Evolutionary conservation across 2,888 invertebrate genomes (phyloP).

Genomic region (Agapostemon virescens): DNA sequence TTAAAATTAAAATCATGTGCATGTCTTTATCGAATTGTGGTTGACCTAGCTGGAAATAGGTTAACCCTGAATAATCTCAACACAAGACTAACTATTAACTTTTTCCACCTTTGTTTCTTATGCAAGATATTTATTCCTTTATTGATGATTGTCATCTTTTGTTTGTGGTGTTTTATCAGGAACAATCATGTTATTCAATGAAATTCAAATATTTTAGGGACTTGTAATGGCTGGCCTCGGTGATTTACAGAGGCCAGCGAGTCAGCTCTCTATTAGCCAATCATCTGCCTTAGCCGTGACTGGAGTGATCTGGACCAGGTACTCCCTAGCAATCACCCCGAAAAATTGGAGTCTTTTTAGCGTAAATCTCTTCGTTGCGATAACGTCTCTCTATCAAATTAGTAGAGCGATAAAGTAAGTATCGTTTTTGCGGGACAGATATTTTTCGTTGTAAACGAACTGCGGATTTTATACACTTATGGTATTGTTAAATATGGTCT

Average conservation of each 20-base stretch:
- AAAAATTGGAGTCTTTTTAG: conserved; percentile 97
- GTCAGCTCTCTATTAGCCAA: conserved; percentile 91
- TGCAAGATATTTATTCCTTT: not conserved
- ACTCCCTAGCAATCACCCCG: conserved; percentile 97
- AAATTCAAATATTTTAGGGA: conserved; percentile 81
- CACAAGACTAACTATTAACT: conserved; percentile 4
- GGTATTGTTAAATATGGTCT: too few species aligned
- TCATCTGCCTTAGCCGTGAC: conserved; percentile 92
- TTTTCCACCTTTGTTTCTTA: not conserved
- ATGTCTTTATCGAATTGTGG: conserved; percentile 12
- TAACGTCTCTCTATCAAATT: conserved; percentile 92
- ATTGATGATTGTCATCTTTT: not conserved
- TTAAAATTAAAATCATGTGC: not conserved
- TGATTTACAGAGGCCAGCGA: conserved; percentile 94
- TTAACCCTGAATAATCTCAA: conserved; percentile 34
- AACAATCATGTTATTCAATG: not conserved
- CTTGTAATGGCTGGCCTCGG: conserved; percentile 94
- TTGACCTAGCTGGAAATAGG: conserved; percentile 46
- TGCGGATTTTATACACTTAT: too few species aligned
- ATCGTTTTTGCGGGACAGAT: not conserved
- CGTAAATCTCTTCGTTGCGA: conserved; percentile 97
- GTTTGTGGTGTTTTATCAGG: not conserved
- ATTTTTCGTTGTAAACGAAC: not conserved
- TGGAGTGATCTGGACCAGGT: conserved; percentile 96
- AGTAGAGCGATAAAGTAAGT: conserved; percentile 84